These are phyloP conservation scores for Ammospiza caudacuta DNA, from an alignment of 2,113 vertebrate species.

Conservation along the genomic window DNA sequence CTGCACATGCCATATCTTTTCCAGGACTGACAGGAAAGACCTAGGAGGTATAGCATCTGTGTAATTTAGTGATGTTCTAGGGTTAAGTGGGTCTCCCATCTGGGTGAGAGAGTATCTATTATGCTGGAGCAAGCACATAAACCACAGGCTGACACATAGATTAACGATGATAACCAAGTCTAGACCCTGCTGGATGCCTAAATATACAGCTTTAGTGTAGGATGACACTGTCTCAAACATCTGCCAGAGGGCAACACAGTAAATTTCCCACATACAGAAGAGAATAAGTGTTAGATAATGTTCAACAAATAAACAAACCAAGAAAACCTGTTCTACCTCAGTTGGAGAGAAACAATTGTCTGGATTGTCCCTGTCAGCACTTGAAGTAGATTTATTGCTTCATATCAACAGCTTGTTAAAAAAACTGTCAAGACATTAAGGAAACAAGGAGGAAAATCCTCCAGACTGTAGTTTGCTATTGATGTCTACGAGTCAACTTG, in stretches of 20 bases:
- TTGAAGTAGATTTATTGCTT: slow-evolving; percentile 48
- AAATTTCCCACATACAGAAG: slow-evolving; percentile 33
- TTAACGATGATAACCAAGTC: slow-evolving; percentile 24
- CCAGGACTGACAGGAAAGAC: neutral
- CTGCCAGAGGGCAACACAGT: slow-evolving; percentile 48
- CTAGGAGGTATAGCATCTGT: neutral
- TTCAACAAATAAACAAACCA: slow-evolving; percentile 51
- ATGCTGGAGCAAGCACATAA: slow-evolving; percentile 16
- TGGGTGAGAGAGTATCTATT: slow-evolving; percentile 13
- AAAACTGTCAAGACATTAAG: slow-evolving; percentile 29
- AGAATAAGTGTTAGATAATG: slow-evolving; percentile 11
- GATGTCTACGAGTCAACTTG: neutral
- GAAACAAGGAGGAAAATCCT: neutral
- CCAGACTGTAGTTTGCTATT: neutral
- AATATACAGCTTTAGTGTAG: slow-evolving; percentile 37
- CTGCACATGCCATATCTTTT: neutral
- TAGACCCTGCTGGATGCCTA: slow-evolving; percentile 1
- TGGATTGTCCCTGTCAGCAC: slow-evolving; percentile 50
- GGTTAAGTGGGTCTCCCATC: slow-evolving; percentile 26
- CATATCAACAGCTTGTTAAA: slow-evolving; percentile 50
- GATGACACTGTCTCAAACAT: slow-evolving; percentile 43
- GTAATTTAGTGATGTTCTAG: neutral
- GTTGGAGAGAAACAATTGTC: neutral
- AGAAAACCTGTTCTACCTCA: slow-evolving; percentile 37
- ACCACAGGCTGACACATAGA: slow-evolving; percentile 51